These are phyloP conservation scores for Epinephelus moara DNA, from an alignment of 2,113 vertebrate genomes.

Conservation along the genomic window DNA sequence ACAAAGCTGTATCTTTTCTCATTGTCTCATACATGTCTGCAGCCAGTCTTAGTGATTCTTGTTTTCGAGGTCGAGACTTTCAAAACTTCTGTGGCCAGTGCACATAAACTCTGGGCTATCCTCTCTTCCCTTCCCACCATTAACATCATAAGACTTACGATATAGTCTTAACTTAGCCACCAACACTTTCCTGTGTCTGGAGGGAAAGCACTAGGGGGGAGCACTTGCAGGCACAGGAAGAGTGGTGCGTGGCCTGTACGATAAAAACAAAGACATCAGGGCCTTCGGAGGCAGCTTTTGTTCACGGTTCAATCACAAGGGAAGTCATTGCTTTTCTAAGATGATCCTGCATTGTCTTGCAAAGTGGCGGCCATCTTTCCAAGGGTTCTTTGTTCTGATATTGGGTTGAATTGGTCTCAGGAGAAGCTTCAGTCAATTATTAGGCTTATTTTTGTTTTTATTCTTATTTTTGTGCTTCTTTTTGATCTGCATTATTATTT, in stretches of 20 bases:
- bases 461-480: neutral
- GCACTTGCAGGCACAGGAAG: slow-evolving; percentile 48
- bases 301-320: slow-evolving; percentile 68
- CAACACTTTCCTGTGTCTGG: slow-evolving; percentile 27
- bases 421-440: slow-evolving; percentile 40
- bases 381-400: slow-evolving; percentile 61
- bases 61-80: slow-evolving; percentile 14
- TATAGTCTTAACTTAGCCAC: slow-evolving; percentile 26
- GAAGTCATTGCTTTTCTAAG: slow-evolving; percentile 76
- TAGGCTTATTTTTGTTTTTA: neutral
- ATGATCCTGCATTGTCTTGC: slow-evolving; percentile 76
- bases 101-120: neutral
- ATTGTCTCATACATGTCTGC: neutral
- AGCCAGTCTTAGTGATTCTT: neutral
- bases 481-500: neutral
- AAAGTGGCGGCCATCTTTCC: slow-evolving; percentile 70
- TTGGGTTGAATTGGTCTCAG: slow-evolving; percentile 22
- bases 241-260: slow-evolving; percentile 63
- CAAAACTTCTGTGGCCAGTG: neutral
- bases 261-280: slow-evolving; percentile 80
- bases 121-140: slow-evolving; percentile 6
- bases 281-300: slow-evolving; percentile 73
- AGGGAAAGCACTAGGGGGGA: slow-evolving; percentile 21
- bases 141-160: slow-evolving; percentile 4
- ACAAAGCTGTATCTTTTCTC: neutral